Evolutionary conservation across 2,113 vertebrate genomes (phyloP).

Genomic region (Ctenomys sociabilis): DNA sequence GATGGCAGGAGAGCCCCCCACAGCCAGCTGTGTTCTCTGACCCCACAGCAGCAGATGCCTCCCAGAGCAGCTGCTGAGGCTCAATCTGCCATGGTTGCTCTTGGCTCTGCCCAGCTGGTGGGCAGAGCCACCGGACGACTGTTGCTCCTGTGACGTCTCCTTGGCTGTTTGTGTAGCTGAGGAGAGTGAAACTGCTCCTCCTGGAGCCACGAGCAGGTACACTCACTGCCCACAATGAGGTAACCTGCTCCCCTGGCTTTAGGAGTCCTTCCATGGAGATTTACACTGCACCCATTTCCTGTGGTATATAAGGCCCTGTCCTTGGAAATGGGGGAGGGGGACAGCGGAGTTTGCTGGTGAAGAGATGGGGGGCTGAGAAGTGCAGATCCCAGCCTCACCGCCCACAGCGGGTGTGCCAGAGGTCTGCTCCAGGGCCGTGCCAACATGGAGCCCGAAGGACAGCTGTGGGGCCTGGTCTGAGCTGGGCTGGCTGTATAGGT

Average conservation of each 20-base stretch:
- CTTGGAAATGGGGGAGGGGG: background rate
- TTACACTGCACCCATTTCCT: background rate
- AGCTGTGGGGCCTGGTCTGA: background rate
- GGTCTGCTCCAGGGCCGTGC: too few relatives aligned
- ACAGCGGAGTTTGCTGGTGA: accelerated
- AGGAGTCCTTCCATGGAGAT: background rate
- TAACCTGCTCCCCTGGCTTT: background rate
- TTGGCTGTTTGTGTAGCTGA: background rate
- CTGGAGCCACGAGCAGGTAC: background rate
- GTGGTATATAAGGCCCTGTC: background rate
- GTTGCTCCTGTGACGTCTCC: background rate
- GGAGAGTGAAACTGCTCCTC: background rate
- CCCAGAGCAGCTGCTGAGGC: background rate
- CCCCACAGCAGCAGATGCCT: background rate
- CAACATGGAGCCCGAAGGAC: background rate
- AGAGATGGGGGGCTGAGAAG: background rate
- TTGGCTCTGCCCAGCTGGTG: background rate
- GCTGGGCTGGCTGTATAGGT: background rate
- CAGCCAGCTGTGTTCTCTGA: slow-evolving; percentile 40
- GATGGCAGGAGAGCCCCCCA: slow-evolving; percentile 24
- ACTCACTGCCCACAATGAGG: background rate
- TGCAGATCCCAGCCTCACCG: too few relatives aligned
- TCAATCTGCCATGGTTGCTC: background rate
- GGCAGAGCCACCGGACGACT: background rate
- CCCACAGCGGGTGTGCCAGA: background rate